Conservation (phyloP, 2,113 vertebrate species). For the Gnathonemus longibarbis region DNA sequence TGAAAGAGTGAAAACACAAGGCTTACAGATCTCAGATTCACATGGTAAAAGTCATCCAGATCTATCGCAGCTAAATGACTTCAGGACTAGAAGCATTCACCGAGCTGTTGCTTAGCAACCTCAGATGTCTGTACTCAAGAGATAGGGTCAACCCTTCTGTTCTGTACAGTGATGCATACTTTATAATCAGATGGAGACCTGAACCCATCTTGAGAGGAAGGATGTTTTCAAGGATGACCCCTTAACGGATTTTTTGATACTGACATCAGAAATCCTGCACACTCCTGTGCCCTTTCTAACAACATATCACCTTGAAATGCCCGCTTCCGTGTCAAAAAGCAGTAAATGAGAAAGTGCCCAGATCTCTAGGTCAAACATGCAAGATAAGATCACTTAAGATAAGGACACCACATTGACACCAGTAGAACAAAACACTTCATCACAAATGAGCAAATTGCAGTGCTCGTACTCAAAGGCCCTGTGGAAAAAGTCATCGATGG, state of each 20-base stretch:
- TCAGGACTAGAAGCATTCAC: neutral
- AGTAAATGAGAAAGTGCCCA: neutral
- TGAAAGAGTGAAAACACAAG: neutral
- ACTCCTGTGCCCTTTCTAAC: neutral
- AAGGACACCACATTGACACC: neutral
- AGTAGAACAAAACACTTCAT: neutral
- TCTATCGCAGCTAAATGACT: neutral
- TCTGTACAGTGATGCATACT: slow-evolving; percentile 1
- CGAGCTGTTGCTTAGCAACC: slow-evolving; percentile 46
- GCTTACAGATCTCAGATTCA: neutral
- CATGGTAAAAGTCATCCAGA: slow-evolving; percentile 5
- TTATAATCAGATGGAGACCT: slow-evolving; percentile 10
- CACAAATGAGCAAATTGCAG: neutral
- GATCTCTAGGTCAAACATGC: neutral
- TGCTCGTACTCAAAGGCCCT: neutral
- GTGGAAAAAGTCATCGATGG: neutral
- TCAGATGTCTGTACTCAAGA: slow-evolving; percentile 37
- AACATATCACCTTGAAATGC: neutral
- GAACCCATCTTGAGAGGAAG: neutral
- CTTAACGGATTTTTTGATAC: neutral
- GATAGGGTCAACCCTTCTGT: slow-evolving; percentile 40
- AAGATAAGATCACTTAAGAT: neutral
- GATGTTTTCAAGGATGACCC: neutral
- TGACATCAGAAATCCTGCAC: neutral
- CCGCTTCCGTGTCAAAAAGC: neutral